These are phyloP conservation scores for Actinia equina DNA, from an alignment of 64 coral and sea anemone species.

Conservation along the genomic window DNA sequence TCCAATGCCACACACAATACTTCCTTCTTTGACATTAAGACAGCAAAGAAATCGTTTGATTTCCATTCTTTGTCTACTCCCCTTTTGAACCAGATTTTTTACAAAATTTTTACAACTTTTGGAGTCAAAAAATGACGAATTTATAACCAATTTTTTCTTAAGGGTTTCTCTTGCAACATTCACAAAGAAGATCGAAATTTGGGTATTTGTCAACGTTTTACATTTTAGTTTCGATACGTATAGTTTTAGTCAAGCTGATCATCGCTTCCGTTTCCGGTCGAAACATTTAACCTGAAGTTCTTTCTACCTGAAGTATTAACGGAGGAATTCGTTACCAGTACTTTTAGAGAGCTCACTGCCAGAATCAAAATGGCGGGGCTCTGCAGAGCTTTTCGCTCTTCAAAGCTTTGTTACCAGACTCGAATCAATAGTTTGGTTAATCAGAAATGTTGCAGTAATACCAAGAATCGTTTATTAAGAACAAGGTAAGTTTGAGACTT, in stretches of 20 bases:
- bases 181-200: not conserved
- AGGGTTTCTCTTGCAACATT: not conserved
- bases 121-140: not conserved
- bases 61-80: not conserved
- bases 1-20: conserved; percentile 32
- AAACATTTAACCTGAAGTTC: not conserved
- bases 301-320: too few species aligned
- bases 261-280: not conserved
- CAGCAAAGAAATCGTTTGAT: conserved; percentile 52
- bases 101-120: not conserved
- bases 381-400: not conserved
- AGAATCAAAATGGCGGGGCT: not conserved
- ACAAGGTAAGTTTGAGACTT: not conserved
- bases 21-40: conserved; percentile 44
- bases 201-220: not conserved
- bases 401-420: not conserved
- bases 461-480: not conserved
- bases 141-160: not conserved
- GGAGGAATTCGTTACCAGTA: not conserved
- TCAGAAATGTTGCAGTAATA: not conserved
- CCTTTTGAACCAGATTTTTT: not conserved
- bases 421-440: not conserved
- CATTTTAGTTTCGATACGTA: not conserved
- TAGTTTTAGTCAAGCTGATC: not conserved
- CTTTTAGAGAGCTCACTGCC: not conserved